A percentile compares a stretch with the other conserved stretches of the same genome.
Conservation (phyloP, 2,113 vertebrate species). For the Brienomyrus longianalis region DNA sequence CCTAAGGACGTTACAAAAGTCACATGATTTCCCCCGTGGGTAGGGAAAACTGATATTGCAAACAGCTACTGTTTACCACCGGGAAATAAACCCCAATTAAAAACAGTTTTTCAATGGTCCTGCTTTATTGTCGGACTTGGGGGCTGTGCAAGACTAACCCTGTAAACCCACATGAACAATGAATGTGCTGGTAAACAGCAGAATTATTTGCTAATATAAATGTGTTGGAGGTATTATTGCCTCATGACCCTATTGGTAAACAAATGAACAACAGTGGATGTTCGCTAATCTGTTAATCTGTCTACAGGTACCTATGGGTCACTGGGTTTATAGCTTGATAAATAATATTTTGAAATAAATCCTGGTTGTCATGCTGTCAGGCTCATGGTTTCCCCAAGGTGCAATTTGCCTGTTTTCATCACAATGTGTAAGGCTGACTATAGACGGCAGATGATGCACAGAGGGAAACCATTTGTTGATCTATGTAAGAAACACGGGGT, state of each 20-base stretch:
- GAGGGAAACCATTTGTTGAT: background rate
- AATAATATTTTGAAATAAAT: background rate
- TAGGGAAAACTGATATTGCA: background rate
- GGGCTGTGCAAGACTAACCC: background rate
- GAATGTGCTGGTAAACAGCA: background rate
- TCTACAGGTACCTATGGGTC: background rate
- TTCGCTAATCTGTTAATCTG: background rate
- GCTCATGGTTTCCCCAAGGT: background rate
- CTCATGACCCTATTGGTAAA: background rate
- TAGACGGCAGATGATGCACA: background rate
- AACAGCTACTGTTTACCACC: background rate
- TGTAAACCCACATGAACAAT: background rate
- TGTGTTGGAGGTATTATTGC: background rate
- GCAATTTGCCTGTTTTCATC: background rate
- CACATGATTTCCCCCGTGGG: background rate
- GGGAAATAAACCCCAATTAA: constrained; percentile 1
- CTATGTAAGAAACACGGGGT: background rate
- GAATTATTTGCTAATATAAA: background rate
- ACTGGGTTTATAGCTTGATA: background rate
- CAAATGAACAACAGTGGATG: background rate
- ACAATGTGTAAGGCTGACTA: background rate
- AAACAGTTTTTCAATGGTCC: background rate
- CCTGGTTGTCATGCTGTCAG: background rate
- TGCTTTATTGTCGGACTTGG: background rate
- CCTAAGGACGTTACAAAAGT: background rate